Percentiles rank a stretch among this genome's conserved stretches.
Conservation (phyloP, 2,888 invertebrate species). For the Cryptophagus acutangulus region DNA sequence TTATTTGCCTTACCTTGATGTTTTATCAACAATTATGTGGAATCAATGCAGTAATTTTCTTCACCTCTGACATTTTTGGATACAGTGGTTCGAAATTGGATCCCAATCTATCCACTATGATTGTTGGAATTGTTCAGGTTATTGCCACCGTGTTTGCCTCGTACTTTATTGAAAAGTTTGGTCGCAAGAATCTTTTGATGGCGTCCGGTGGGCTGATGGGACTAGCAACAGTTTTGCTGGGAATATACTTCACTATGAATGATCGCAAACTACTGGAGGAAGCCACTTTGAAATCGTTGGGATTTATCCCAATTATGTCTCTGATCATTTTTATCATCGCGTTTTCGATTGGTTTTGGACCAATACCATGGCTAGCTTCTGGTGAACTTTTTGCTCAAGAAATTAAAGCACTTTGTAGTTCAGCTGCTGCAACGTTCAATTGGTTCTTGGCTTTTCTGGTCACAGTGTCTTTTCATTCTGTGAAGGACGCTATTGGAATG, state of each 20-base stretch:
- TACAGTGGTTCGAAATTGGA: constrained; percentile 57
- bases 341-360: constrained; percentile 80
- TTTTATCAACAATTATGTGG: constrained; percentile 83
- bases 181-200: constrained; percentile 71
- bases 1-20: constrained; percentile 77
- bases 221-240: constrained; percentile 62
- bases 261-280: constrained; percentile 37
- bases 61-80: constrained; percentile 67
- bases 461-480: constrained; percentile 63
- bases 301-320: constrained; percentile 70
- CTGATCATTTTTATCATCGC: constrained; percentile 71
- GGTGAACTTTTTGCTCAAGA: constrained; percentile 76
- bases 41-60: constrained; percentile 79
- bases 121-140: constrained; percentile 78
- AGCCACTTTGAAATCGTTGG: constrained; percentile 51
- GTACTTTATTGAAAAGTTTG: constrained; percentile 73
- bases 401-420: constrained; percentile 70
- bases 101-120: constrained; percentile 61
- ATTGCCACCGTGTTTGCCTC: constrained; percentile 69
- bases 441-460: constrained; percentile 77
- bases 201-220: constrained; percentile 67
- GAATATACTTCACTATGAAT: constrained; percentile 61
- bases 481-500: constrained; percentile 54
- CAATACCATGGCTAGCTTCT: constrained; percentile 82
- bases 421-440: constrained; percentile 74